Evolutionary conservation across 2,113 vertebrate genomes (phyloP).

Genomic region (Hyaena hyaena): DNA sequence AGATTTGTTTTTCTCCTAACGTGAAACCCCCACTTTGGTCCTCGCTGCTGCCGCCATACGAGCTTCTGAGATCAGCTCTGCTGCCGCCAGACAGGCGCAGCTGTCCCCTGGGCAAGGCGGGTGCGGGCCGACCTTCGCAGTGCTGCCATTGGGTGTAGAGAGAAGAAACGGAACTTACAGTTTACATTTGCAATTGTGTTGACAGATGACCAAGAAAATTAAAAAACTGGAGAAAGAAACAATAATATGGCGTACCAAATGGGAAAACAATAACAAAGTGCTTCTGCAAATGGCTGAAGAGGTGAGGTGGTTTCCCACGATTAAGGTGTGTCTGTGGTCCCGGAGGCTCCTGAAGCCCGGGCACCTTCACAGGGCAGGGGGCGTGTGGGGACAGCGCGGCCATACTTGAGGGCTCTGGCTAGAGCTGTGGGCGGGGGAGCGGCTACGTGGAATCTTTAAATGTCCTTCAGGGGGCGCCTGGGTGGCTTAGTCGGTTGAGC

Average conservation of each 20-base stretch:
- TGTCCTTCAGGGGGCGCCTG: background rate
- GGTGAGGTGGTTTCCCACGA: constrained; percentile 84
- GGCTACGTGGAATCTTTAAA: background rate
- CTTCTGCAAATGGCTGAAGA: constrained; percentile 99
- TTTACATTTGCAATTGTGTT: constrained; percentile 48
- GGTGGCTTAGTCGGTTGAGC: too few species aligned
- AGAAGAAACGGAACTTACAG: background rate
- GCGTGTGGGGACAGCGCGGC: background rate
- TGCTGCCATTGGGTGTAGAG: too few species aligned
- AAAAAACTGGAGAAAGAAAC: constrained; percentile 99
- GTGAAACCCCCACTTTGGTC: background rate
- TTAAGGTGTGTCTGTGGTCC: background rate
- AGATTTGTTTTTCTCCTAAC: background rate
- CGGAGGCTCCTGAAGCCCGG: background rate
- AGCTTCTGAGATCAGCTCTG: background rate
- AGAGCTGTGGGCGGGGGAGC: background rate
- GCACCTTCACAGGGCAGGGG: background rate
- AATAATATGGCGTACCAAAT: constrained; percentile 97
- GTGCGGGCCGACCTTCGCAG: background rate
- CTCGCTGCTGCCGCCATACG: background rate
- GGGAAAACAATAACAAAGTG: constrained; percentile 99
- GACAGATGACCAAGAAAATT: constrained; percentile 99
- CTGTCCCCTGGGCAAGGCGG: background rate
- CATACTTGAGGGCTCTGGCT: background rate
- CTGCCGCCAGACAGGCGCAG: background rate